A percentile compares a stretch with the other conserved stretches of the same genome.
Conservation (phyloP, 35 echinoderm and acorn worm species). For the Apostichopus japonicus region DNA sequence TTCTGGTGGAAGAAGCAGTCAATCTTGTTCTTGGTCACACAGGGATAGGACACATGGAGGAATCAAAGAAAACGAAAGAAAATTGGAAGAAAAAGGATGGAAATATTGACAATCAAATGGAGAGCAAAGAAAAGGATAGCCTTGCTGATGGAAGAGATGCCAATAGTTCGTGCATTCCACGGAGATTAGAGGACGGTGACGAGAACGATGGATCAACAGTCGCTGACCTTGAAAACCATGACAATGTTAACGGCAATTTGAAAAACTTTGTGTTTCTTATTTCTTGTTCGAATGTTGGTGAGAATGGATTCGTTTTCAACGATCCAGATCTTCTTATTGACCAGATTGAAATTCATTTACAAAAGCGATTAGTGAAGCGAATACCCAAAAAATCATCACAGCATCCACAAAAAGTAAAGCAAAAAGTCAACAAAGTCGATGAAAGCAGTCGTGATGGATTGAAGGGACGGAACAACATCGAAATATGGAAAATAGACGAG, state of each 20-base stretch:
- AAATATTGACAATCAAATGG: no score
- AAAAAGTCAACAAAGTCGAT: background rate
- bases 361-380: background rate
- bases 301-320: slow-evolving; percentile 30
- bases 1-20: slow-evolving; percentile 18
- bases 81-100: no score
- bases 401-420: background rate
- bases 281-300: slow-evolving; percentile 38
- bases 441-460: background rate
- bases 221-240: no score
- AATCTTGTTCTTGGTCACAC: background rate
- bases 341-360: background rate
- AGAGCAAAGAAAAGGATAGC: no score
- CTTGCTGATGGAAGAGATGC: no score
- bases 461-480: background rate
- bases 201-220: no score
- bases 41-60: no score
- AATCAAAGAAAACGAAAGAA: no score
- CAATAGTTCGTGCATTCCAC: no score
- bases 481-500: slow-evolving; percentile 17
- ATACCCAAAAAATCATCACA: background rate
- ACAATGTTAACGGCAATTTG: background rate
- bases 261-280: background rate
- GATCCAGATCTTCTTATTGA: slow-evolving; percentile 27
- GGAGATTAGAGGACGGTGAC: no score